Percentiles rank a stretch among this genome's conserved stretches.
Evolutionary conservation across 2,797 vertebrate species (phyloP).

Genomic region (Pseudochirops cupreus): DNA sequence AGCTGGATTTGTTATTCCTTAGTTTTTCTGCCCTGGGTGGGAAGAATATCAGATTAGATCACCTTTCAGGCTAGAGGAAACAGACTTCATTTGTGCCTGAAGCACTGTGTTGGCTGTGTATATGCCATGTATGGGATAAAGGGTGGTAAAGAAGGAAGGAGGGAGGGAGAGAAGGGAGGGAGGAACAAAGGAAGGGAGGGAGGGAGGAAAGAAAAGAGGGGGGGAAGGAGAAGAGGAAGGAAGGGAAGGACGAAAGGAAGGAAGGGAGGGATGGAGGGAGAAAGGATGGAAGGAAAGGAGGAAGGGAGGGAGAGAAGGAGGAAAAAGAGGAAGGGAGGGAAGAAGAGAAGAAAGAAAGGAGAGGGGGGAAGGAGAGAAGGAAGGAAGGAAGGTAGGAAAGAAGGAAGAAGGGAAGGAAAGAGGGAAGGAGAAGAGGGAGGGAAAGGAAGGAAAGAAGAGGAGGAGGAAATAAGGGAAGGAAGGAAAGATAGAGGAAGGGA

Average conservation of each 20-base stretch:
- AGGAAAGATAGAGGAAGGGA: background rate
- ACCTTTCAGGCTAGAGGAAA: background rate
- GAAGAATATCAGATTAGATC: background rate
- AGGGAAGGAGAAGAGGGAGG: rapidly evolving
- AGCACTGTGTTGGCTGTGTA: background rate
- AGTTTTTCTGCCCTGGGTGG: background rate
- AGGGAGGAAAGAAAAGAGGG: background rate
- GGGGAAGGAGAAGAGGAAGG: rapidly evolving
- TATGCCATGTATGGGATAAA: background rate
- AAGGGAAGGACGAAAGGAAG: background rate
- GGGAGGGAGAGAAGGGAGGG: background rate
- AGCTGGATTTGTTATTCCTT: background rate
- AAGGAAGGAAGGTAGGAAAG: rapidly evolving
- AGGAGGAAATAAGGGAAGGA: background rate
- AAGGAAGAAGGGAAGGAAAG: rapidly evolving
- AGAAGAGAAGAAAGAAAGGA: rapidly evolving
- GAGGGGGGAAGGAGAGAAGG: background rate
- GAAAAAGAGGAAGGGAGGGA: too few species aligned
- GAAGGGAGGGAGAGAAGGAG: rapidly evolving
- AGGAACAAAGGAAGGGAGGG: too few species aligned
- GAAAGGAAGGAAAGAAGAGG: rapidly evolving
- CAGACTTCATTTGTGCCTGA: background rate
- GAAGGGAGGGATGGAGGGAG: background rate
- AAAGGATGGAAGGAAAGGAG: too few species aligned
- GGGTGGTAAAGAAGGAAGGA: background rate